Evolutionary conservation across 2,888 invertebrate genomes (phyloP), one percentile per base, ranked within the genome.

Genomic region (Trichogramma dendrolimi): DNA sequence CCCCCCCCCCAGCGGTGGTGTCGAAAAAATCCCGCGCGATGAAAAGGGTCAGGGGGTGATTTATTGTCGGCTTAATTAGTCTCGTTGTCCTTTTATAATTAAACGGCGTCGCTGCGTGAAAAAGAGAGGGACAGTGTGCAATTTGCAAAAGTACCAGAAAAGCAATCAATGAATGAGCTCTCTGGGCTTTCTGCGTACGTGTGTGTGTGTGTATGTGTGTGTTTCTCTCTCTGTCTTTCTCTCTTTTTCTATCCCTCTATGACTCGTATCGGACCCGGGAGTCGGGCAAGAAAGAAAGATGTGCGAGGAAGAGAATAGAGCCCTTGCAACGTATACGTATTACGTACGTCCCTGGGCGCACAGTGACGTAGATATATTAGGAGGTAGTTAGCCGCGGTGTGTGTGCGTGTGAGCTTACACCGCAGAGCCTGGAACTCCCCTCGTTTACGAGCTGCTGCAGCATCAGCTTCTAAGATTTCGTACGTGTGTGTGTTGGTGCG

Each of bases 341-440:
- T 27, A 27, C 27, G 27, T 27, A 27, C 27, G 76, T 74, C 76
- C 76, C 73, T 73, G 71, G 75, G 76, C 75, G 69, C 71, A 7
- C 42, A 8, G 69, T 68, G 68, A 73, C 73, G 74, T 73, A 27
- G 27, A 27, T 27, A 27, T 27, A 27, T 27, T 27, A 73, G 73
- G 71, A 75, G 76, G 75, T 75, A 76, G 76, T 76, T 76, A 76
- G 74, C 73, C 67, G 27, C 27, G 27, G 27, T 27, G 27, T 27
- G 27, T 27, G 27, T 27, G 27, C n/a, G n/a, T 27, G 27, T 2
- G 27, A 27, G 27, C 27, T 27, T 27, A 27, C 27, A 27, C 27
- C 27, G 27, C 27, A 27, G 27, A 27, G 27, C 27, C 27, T 27
- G 27, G 27, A 27, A 27, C 27, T 27, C 27, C 27, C 27, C 27